Evolutionary conservation across 2,797 vertebrate species (phyloP).

Genomic region (Tokudaia tokunoshimensis): DNA sequence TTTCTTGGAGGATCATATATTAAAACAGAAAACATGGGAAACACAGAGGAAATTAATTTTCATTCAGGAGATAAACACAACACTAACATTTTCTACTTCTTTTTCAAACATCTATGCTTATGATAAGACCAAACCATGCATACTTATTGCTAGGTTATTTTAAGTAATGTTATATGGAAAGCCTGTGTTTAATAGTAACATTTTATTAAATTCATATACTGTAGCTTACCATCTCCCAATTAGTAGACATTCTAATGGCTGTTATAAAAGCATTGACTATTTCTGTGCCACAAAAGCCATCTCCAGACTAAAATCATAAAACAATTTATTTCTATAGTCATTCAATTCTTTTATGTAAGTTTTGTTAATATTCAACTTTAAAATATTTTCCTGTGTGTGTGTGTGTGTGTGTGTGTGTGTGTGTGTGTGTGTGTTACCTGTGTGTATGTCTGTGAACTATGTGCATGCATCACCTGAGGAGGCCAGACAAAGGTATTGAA

Average conservation of each 20-base stretch:
- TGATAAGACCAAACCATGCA: not conserved
- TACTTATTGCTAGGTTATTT: not conserved
- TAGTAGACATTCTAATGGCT: not conserved
- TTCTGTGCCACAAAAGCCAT: not conserved
- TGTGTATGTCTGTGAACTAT: not conserved
- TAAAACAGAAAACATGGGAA: slow-evolving; percentile 44
- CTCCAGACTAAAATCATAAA: slow-evolving; percentile 15
- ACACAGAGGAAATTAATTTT: slow-evolving; percentile 17
- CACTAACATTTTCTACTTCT: not conserved
- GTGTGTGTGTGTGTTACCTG: not conserved
- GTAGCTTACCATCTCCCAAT: not conserved
- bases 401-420: not conserved
- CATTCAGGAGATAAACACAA: not conserved
- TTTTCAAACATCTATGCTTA: not conserved
- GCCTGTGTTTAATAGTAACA: not conserved
- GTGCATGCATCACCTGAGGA: not conserved
- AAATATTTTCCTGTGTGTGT: not conserved
- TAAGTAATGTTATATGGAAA: not conserved
- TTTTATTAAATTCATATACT: not conserved
- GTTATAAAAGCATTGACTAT: slow-evolving; percentile 32
- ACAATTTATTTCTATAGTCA: slow-evolving; percentile 1
- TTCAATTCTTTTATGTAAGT: not conserved
- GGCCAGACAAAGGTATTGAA: not conserved
- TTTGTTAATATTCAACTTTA: not conserved
- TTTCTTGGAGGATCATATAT: slow-evolving; percentile 5